Base-by-base conservation (phyloP, 2,888 invertebrate species). In the Dolichomitus sp. region DNA sequence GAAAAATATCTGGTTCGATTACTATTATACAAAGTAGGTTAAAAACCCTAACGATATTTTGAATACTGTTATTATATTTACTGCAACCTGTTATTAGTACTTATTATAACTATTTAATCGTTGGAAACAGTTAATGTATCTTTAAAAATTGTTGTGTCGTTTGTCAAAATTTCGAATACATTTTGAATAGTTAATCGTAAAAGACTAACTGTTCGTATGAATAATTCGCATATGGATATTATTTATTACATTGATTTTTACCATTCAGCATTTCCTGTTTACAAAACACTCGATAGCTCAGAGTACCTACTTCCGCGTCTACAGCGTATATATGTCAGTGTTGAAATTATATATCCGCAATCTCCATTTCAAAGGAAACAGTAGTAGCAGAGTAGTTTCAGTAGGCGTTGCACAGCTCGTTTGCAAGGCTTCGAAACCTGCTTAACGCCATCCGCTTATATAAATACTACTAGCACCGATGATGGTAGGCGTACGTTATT, bases 371-470 rank as follows among this genome's bases (percentile, higher is more conserved):
- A 77, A 77, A 77, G 69, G 50, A 61, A 77, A 77, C 37, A 30
- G 48, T 61, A 77, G 69, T 69, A 61, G 76, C 68, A 27, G 23
- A 19, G 45, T 23, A n/a, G 63, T 30, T 52, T 11, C 17, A 12
- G 54, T n/a, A 57, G 68, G 45, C 4, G 54, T 30, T 19, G 65
- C 52, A 45, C 59, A 27, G 68, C 59, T 76, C 76, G 76, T 69
- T 77, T 77, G 57, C 54, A 69, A 69, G 69, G 61, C 68, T 75
- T 80, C 63, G 61, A 48, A 63, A 80, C 68, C 63, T 52, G 40
- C 63, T 80, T 66, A 68, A 68, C 80, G 74, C 74, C 74, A 75
- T 74, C 42, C 63, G 74, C 74, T 80, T 80, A 75, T 68, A 80
- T 80, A 80, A 80, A 80, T 80, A 80, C 54, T 57, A 50, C 40